phyloP scores from a whole-genome alignment of 2,113 vertebrate species.

The Crotalus helleri region DNA sequence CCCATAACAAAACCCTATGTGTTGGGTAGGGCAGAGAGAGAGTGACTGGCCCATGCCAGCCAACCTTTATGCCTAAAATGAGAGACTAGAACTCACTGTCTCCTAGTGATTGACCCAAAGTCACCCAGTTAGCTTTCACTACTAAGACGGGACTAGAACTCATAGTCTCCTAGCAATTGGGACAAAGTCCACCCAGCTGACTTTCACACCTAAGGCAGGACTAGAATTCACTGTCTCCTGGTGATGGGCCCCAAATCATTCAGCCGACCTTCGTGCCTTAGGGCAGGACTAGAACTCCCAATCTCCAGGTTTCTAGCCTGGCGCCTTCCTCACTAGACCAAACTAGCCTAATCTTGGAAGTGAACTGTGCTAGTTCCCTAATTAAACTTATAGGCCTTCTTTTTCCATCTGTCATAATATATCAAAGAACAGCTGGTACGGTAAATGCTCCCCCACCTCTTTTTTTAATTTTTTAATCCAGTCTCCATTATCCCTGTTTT shows the following conservation, averaged over 20 bases:
- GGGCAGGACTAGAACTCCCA: not conserved
- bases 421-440: not conserved
- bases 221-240: not conserved
- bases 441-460: fast-evolving
- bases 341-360: not conserved
- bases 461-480: no score
- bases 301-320: not conserved
- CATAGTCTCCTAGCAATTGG: no score
- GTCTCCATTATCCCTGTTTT: not conserved
- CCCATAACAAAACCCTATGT: no score
- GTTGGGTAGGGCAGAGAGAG: no score
- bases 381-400: not conserved
- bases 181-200: no score
- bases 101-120: no score
- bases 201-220: no score
- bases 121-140: no score
- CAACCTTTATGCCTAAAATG: no score
- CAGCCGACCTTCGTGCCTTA: not conserved
- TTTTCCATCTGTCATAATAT: not conserved
- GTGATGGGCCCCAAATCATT: not conserved
- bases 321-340: not conserved
- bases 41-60: no score
- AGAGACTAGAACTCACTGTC: no score
- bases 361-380: not conserved
- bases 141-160: no score